Evolutionary conservation across 2,797 vertebrate genomes (phyloP), one percentile per base, ranked within the genome.

Genomic region (Melanotaenia pygmaea): DNA sequence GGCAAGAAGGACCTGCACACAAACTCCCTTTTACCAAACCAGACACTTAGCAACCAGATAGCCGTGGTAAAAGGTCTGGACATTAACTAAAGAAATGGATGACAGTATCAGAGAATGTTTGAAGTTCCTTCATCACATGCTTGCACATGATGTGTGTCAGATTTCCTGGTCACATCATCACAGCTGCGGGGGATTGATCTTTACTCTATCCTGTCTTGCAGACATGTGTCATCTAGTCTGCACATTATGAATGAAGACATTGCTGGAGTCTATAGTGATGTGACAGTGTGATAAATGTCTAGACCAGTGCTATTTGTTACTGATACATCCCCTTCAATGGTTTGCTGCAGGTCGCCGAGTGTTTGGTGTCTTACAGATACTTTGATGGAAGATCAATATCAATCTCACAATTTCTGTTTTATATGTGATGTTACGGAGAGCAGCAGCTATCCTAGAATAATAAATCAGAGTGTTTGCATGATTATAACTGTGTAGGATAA

Each of bases 141-240:
- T 85, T 28, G 72, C 88, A 90, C 84, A 88, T 73, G 59, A 79
- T 28, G 54, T 26, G 66, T 76, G 67, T 92, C 83, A 67, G 70
- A 71, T 91, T 86, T 84, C 87, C 68, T 61, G 71, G 75, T 85
- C 76, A 63, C 64, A 80, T 65, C 64, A 43, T 47, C 80, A 20
- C 89, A 92, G 90, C 85, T 92, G 87, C 76, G 77, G 74, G 67
- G 67, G 9, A 81, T 64, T 50, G 34, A 63, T 34, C 74, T 73
- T 40, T 50, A 63, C 71, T 53, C 69, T 67, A 72, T 89, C 78
- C 76, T 67, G 9, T 85, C 74, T 84, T 65, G 10, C 75, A 87
- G 80, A 80, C 80, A 57, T 60, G 47, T 59, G 64, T 89, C 81
- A 37, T 81, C 70, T 59, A 30, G 69, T 86, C 85, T 76, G 72